Evolutionary conservation across 2,797 vertebrate genomes (phyloP).

Genomic region (Sebastes vulpes): DNA sequence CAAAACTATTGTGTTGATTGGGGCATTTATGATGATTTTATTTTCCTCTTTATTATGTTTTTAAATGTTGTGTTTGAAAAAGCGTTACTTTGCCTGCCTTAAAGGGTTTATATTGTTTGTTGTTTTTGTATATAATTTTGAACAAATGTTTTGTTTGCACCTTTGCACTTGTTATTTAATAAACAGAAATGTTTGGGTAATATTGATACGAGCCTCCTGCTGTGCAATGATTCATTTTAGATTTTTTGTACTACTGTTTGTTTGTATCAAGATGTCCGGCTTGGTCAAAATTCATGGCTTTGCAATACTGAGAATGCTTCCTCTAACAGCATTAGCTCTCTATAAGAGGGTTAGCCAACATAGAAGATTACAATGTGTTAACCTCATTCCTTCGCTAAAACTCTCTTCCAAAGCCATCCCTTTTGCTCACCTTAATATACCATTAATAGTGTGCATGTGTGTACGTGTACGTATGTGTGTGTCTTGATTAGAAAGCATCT

Average conservation of each 20-base stretch:
- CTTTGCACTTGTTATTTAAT: slow-evolving; percentile 3
- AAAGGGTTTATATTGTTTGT: background rate
- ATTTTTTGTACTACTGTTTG: background rate
- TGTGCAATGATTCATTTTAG: background rate
- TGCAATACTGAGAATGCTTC: background rate
- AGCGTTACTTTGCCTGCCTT: background rate
- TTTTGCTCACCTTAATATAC: background rate
- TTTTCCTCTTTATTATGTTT: background rate
- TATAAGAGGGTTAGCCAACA: background rate
- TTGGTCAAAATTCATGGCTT: background rate
- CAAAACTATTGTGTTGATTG: background rate
- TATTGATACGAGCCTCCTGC: background rate
- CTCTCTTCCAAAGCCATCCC: background rate
- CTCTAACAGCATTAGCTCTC: background rate
- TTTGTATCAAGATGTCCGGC: background rate
- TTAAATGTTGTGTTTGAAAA: background rate
- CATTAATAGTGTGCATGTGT: background rate
- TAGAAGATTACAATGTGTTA: background rate
- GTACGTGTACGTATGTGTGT: background rate
- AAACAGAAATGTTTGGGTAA: background rate
- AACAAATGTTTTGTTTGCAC: background rate
- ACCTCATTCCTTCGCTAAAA: background rate
- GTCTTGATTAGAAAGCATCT: slow-evolving; percentile 18
- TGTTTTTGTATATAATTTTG: background rate
- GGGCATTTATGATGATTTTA: background rate